Evolutionary conservation across 2,888 invertebrate genomes (phyloP).

Genomic region (Cylloceria caligata): DNA sequence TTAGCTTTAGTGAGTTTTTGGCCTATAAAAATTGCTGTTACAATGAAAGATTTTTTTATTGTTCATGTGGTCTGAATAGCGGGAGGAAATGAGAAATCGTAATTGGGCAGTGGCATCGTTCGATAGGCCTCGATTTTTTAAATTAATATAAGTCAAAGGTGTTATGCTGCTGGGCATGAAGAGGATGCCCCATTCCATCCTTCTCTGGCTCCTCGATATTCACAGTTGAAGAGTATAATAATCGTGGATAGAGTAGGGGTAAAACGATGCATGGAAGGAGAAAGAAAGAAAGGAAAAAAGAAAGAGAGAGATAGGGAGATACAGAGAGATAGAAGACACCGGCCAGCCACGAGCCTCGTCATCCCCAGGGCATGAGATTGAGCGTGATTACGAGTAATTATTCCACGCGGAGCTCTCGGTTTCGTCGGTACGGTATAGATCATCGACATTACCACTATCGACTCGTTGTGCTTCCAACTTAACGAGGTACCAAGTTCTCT

Average conservation of each 20-base stretch:
- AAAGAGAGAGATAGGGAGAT: constrained; percentile 30
- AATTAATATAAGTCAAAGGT: constrained; percentile 43
- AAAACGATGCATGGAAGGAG: constrained; percentile 38
- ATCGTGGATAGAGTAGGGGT: constrained; percentile 51
- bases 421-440: constrained; percentile 72
- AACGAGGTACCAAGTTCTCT: constrained; percentile 28
- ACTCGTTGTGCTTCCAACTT: constrained; percentile 42
- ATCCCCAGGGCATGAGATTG: constrained; percentile 81
- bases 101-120: constrained; percentile 65
- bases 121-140: constrained; percentile 53
- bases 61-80: neutral
- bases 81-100: constrained; percentile 72
- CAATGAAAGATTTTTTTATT: neutral
- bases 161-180: constrained; percentile 1
- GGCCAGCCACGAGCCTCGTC: constrained; percentile 73
- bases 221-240: constrained; percentile 52
- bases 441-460: constrained; percentile 63
- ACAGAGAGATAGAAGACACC: constrained; percentile 36
- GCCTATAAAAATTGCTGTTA: neutral
- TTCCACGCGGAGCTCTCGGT: constrained; percentile 76
- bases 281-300: constrained; percentile 19
- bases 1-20: too few relatives aligned
- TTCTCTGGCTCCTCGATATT: constrained; percentile 43
- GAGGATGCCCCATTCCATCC: constrained; percentile 7
- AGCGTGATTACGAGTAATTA: constrained; percentile 83